A percentile compares a stretch with the other conserved stretches of the same genome.
These are phyloP conservation scores for Dasyornis broadbenti DNA, from an alignment of 2,113 vertebrate species.

Conservation along the genomic window DNA sequence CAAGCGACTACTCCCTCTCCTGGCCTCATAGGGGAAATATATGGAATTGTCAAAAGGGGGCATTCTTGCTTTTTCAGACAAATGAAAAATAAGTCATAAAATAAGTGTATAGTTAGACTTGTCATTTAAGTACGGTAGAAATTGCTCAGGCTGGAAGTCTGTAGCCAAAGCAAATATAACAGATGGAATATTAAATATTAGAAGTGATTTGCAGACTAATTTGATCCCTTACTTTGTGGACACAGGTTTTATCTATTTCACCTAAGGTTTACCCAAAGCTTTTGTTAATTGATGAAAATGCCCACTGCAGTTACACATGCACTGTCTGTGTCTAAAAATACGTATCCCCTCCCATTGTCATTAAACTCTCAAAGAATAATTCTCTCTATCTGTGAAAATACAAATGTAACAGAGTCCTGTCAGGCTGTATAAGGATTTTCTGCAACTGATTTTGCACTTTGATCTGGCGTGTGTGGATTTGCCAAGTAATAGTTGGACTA, in stretches of 20 bases:
- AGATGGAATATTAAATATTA: conserved; percentile 21
- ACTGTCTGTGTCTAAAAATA: background rate
- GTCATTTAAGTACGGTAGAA: background rate
- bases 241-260: background rate
- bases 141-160: background rate
- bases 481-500: background rate
- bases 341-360: background rate
- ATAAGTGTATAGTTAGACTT: background rate
- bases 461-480: background rate
- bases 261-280: background rate
- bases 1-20: conserved; percentile 47
- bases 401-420: background rate
- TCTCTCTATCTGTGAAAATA: background rate
- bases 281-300: conserved; percentile 18
- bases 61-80: conserved; percentile 74
- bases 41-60: conserved; percentile 70
- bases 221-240: background rate
- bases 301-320: background rate
- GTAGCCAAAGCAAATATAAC: background rate
- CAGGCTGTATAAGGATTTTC: background rate
- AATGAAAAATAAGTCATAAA: background rate
- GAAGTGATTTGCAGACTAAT: background rate
- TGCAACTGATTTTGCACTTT: background rate
- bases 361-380: background rate
- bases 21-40: conserved; percentile 52